Conservation (phyloP, 2,888 invertebrate genomes). For the Limnephilus lunatus region DNA sequence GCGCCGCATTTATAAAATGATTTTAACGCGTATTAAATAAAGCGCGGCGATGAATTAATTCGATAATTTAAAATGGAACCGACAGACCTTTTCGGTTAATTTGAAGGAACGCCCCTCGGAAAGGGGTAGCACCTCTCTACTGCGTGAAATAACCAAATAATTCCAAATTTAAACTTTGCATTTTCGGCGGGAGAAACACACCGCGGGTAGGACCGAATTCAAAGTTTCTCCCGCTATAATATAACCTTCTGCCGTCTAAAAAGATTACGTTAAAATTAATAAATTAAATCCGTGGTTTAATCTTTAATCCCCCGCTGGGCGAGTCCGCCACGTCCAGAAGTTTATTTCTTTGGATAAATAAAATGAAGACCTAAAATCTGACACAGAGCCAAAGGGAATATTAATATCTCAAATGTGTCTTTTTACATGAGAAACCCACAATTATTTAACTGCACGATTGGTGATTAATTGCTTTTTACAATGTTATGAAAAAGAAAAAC, state of each 20-base stretch:
- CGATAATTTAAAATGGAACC: conserved; percentile 33
- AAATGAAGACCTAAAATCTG: conserved; percentile 28
- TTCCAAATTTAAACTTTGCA: conserved; percentile 25
- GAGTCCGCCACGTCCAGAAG: conserved; percentile 54
- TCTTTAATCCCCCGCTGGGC: conserved; percentile 57
- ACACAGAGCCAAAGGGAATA: neutral
- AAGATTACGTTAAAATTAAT: conserved; percentile 56
- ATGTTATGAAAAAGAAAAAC: neutral
- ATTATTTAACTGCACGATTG: neutral
- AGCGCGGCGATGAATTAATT: conserved; percentile 11
- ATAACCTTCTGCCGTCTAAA: conserved; percentile 39
- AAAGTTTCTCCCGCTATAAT: conserved; percentile 27
- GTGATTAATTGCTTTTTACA: neutral
- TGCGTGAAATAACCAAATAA: conserved; percentile 4
- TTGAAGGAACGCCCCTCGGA: conserved; percentile 5
- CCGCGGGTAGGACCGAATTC: neutral
- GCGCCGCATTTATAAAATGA: neutral
- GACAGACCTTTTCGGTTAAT: conserved; percentile 19
- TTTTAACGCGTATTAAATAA: neutral
- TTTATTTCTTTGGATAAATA: conserved; percentile 37
- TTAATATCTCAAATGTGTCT: neutral
- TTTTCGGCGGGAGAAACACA: conserved; percentile 40
- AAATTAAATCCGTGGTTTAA: conserved; percentile 61
- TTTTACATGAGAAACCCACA: neutral
- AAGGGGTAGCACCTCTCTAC: conserved; percentile 10